Percentiles rank a stretch among this genome's conserved stretches.
Conservation (phyloP, 2,797 vertebrate genomes). For the Cyclopterus lumpus region DNA sequence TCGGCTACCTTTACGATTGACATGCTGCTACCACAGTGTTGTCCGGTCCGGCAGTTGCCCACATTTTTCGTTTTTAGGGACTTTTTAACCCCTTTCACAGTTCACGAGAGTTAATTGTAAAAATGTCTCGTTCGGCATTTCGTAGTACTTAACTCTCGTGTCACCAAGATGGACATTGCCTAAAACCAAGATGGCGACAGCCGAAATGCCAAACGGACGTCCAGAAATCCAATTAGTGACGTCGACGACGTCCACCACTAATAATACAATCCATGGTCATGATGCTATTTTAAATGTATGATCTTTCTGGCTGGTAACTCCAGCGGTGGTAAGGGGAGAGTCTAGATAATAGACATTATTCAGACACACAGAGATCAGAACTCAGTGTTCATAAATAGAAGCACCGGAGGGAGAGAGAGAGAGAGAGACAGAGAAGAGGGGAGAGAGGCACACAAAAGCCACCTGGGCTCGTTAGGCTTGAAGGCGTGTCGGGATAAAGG, state of each 20-base stretch:
- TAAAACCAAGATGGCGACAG: not conserved
- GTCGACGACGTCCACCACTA: not conserved
- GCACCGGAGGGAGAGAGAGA: not conserved
- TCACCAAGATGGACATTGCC: not conserved
- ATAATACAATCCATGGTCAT: not conserved
- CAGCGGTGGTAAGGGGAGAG: not conserved
- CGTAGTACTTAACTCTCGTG: not conserved
- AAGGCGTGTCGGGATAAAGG: slow-evolving; percentile 14
- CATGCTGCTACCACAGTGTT: not conserved
- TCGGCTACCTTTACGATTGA: not conserved
- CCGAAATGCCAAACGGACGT: not conserved
- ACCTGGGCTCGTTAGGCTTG: slow-evolving; percentile 2
- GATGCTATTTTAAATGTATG: not conserved
- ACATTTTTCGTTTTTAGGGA: too few relatives aligned
- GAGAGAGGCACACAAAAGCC: not conserved
- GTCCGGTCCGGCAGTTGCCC: not conserved
- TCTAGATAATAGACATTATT: slow-evolving; percentile 13
- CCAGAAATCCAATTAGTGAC: not conserved
- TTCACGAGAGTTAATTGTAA: not conserved
- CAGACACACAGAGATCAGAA: slow-evolving; percentile 7
- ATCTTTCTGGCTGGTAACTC: slow-evolving; percentile 5
- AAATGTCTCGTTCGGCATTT: not conserved
- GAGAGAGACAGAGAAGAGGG: too few relatives aligned
- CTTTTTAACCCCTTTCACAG: not conserved
- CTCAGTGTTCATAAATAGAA: slow-evolving; percentile 11